Conservation (phyloP, 2,113 vertebrate species). For the Sander lucioperca region DNA sequence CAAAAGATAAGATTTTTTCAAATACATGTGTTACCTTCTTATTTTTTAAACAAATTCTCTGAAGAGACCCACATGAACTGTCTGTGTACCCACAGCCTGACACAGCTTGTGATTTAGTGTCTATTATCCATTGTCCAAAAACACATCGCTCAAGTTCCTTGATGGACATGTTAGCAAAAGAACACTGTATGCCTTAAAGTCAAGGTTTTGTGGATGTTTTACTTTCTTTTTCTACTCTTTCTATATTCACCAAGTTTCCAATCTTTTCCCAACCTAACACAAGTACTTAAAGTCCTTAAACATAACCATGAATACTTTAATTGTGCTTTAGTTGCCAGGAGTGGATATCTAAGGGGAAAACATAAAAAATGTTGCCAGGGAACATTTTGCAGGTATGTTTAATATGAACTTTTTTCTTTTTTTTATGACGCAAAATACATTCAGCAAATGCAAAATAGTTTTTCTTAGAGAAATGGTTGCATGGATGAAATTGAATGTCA, state of each 20-base stretch:
- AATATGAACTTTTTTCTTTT: no score
- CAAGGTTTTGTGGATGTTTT: neutral
- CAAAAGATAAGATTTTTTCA: neutral
- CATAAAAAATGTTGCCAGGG: neutral
- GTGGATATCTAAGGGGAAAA: neutral
- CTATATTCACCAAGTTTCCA: neutral
- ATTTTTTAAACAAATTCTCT: neutral
- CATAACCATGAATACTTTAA: neutral
- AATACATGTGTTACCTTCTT: neutral
- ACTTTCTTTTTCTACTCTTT: neutral
- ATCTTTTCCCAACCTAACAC: neutral
- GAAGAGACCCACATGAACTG: neutral
- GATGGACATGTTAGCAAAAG: neutral
- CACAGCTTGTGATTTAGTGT: neutral
- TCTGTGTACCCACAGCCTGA: neutral
- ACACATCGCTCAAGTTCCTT: neutral
- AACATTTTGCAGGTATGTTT: neutral
- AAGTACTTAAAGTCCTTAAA: neutral
- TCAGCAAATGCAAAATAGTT: neutral
- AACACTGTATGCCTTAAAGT: neutral
- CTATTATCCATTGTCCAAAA: neutral
- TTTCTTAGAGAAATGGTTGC: neutral
- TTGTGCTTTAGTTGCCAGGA: neutral
- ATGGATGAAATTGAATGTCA: neutral
- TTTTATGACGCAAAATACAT: neutral